Percentiles rank a stretch among this genome's conserved stretches.
phyloP scores from a whole-genome alignment of 2,888 invertebrate genomes.

The Lithophane ornitopus region DNA sequence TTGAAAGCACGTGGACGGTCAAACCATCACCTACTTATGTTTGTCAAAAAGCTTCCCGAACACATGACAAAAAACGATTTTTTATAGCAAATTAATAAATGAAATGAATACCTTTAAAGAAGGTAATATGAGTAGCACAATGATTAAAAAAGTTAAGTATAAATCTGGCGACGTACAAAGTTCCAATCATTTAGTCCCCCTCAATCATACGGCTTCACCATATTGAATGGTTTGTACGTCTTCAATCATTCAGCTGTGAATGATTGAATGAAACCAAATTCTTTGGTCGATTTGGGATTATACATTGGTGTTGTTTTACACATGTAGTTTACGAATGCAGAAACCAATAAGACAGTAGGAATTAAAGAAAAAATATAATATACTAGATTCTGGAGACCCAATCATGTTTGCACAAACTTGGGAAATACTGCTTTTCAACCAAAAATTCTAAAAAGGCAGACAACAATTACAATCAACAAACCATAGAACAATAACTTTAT shows the following conservation, averaged over 20 bases:
- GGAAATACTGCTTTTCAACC: neutral
- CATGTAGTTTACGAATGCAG: neutral
- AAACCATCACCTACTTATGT: neutral
- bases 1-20: neutral
- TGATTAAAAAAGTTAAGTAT: conserved; percentile 51
- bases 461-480: neutral
- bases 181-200: conserved; percentile 63
- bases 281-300: conserved; percentile 28
- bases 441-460: neutral
- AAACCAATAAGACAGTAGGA: neutral
- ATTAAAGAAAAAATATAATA: neutral
- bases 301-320: conserved; percentile 9
- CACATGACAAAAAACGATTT: neutral
- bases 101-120: conserved; percentile 28
- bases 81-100: neutral
- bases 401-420: neutral
- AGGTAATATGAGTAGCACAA: conserved; percentile 39
- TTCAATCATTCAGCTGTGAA: conserved; percentile 54
- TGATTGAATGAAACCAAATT: conserved; percentile 46
- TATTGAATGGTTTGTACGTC: conserved; percentile 66
- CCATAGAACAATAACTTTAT: neutral
- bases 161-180: conserved; percentile 60
- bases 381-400: neutral
- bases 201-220: conserved; percentile 63
- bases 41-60: neutral